phyloP scores from a whole-genome alignment of 2,888 invertebrate species.

The Xylota segnis region DNA sequence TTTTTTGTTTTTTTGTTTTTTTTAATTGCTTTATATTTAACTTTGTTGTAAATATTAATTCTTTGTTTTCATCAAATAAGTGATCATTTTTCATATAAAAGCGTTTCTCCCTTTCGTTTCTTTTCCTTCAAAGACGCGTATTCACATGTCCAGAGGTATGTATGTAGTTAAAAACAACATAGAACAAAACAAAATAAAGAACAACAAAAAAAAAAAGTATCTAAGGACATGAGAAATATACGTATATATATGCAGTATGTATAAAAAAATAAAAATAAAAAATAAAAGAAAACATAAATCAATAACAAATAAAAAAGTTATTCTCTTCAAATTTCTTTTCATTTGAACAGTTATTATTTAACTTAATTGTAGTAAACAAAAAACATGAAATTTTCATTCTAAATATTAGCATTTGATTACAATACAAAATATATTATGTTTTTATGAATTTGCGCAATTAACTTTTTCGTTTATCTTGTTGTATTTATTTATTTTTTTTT shows the following conservation, averaged over 20 bases:
- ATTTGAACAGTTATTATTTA: constrained; percentile 38
- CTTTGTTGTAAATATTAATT: constrained; percentile 49
- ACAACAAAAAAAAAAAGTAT: neutral
- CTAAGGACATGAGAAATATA: constrained; percentile 35
- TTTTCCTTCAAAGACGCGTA: constrained; percentile 32
- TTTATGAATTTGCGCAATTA: constrained; percentile 61
- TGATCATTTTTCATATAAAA: constrained; percentile 48
- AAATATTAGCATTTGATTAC: constrained; percentile 49
- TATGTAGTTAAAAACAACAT: constrained; percentile 45
- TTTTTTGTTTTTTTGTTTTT: constrained; percentile 24
- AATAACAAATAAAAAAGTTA: constrained; percentile 2
- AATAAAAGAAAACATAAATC: constrained; percentile 1
- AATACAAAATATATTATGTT: constrained; percentile 62
- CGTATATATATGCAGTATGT: neutral
- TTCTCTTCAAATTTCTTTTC: constrained; percentile 30
- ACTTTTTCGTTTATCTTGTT: constrained; percentile 46
- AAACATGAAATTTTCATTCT: constrained; percentile 37
- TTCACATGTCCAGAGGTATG: constrained; percentile 61
- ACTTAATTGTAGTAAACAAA: constrained; percentile 48
- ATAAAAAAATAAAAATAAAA: too few relatives aligned
- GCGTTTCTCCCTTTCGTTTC: neutral
- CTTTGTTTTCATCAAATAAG: constrained; percentile 18
- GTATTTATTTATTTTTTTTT: constrained; percentile 22
- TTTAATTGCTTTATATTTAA: constrained; percentile 20
- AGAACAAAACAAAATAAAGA: constrained; percentile 9